Base-by-base conservation (phyloP, 2,888 invertebrate species). In the Acrobasis consociella region DNA sequence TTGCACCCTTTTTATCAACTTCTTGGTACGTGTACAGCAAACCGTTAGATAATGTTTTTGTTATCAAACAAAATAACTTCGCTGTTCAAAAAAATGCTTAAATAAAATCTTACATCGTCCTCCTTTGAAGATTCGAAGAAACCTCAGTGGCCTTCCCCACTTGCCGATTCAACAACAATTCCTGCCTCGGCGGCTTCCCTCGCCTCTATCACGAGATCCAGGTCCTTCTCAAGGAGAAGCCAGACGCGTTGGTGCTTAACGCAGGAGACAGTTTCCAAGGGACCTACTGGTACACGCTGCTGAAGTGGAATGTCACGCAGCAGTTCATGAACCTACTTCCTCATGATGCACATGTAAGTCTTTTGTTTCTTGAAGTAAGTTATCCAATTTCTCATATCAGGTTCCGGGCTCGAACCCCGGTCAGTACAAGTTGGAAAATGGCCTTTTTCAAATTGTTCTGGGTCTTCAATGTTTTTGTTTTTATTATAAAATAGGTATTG, bases 211-310 rank as follows among this genome's bases (percentile, higher is more conserved):
- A 93, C 22, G 93, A 94, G 59, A 93, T 95, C 17, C 86, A 87
- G 9, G 80, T 88, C 0, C 84, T 93, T 2, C 83, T 87, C 49
- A 72, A 81, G 1, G 78, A 86, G 68, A 93, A 94, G 67, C 93
- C 93, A 0, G 83, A 95, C 66, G 92, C 95, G 0, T 82, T 97
- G 17, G 94, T 97, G 46, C 83, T 97, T 62, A 97, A 97, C 78
- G 97, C 95, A 0, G 97, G 97, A 0, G 97, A 97, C 83, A 95
- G 95, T 78, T 97, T 95, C 81, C 97, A 97, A 80, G 97, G 97
- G 0, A 97, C 97, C 0, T 91, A 96, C n/a, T 97, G 96, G 96
- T 97, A 97, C 76, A 95, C 95, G 16, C 75, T 96, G 7, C 93
- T 95, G n/a, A 94, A 94, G 72, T 96, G 96, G 95, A 95, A 95